phyloP scores from a whole-genome alignment of 1,140 invertebrate species.

The Leptinotarsa lineolata region DNA sequence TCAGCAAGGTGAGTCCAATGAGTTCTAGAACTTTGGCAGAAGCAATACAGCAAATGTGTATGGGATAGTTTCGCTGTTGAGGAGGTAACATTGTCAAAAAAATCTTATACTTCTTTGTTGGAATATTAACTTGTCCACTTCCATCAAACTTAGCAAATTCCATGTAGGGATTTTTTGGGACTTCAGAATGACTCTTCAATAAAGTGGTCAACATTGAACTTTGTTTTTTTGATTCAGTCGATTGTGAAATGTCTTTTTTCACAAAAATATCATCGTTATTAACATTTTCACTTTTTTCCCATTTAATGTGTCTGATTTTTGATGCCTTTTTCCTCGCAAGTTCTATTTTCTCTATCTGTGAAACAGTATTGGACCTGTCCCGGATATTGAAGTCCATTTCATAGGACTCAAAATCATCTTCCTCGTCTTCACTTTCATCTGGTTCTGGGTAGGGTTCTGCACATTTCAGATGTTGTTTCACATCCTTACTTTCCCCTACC shows the following conservation, averaged over 20 bases:
- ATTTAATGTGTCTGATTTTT: slow-evolving; percentile 79
- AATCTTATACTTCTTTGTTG: slow-evolving; percentile 79
- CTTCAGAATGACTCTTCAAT: slow-evolving; percentile 72
- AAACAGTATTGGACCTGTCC: slow-evolving; percentile 85
- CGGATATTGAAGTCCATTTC: slow-evolving; percentile 77
- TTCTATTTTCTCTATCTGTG: slow-evolving; percentile 87
- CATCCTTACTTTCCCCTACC: slow-evolving; percentile 64
- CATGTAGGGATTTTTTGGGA: slow-evolving; percentile 82
- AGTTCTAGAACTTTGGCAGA: slow-evolving; percentile 88
- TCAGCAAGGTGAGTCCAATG: slow-evolving; percentile 91
- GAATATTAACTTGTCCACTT: slow-evolving; percentile 75
- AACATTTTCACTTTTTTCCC: slow-evolving; percentile 64
- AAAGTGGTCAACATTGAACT: slow-evolving; percentile 73
- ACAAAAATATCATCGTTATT: slow-evolving; percentile 68
- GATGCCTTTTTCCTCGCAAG: slow-evolving; percentile 79
- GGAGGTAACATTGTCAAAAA: slow-evolving; percentile 85
- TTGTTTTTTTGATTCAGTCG: slow-evolving; percentile 38
- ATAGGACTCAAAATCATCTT: slow-evolving; percentile 70
- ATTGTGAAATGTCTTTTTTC: slow-evolving; percentile 55
- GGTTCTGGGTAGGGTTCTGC: slow-evolving; percentile 73
- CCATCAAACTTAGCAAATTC: slow-evolving; percentile 93
- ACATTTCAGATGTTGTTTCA: slow-evolving; percentile 59
- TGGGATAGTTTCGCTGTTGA: slow-evolving; percentile 80
- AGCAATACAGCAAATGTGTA: slow-evolving; percentile 78
- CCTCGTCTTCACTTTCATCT: slow-evolving; percentile 77